These are phyloP conservation scores for Fratercula arctica DNA, from an alignment of 2,797 vertebrate genomes.

Conservation along the genomic window DNA sequence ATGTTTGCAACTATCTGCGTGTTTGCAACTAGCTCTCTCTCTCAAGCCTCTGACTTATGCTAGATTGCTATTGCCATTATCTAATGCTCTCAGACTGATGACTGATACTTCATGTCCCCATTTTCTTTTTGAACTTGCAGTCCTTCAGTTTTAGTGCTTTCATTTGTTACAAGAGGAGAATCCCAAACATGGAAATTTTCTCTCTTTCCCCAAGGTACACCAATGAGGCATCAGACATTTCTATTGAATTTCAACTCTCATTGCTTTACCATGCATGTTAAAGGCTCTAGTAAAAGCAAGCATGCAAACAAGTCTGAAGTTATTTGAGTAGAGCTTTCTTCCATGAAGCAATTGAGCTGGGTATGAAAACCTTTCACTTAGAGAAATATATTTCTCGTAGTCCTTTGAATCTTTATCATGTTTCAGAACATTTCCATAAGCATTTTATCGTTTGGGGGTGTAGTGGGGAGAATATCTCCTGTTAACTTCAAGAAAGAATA, in stretches of 20 bases:
- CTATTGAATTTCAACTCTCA: background rate
- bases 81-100: background rate
- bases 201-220: background rate
- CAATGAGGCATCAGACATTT: background rate
- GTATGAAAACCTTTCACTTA: background rate
- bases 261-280: background rate
- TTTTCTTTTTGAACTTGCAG: background rate
- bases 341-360: background rate
- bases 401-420: background rate
- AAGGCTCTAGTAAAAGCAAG: background rate
- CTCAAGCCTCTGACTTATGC: background rate
- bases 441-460: rapidly evolving
- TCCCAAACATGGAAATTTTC: background rate
- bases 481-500: background rate
- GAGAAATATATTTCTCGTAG: background rate
- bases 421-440: background rate
- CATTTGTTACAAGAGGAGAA: background rate
- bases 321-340: background rate
- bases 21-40: background rate
- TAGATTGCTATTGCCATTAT: background rate
- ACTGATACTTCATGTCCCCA: background rate
- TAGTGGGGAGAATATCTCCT: background rate
- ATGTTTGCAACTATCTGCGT: background rate
- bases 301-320: background rate
- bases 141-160: background rate